Conservation (phyloP, 2,797 vertebrate genomes). For the Acanthiza pusilla region DNA sequence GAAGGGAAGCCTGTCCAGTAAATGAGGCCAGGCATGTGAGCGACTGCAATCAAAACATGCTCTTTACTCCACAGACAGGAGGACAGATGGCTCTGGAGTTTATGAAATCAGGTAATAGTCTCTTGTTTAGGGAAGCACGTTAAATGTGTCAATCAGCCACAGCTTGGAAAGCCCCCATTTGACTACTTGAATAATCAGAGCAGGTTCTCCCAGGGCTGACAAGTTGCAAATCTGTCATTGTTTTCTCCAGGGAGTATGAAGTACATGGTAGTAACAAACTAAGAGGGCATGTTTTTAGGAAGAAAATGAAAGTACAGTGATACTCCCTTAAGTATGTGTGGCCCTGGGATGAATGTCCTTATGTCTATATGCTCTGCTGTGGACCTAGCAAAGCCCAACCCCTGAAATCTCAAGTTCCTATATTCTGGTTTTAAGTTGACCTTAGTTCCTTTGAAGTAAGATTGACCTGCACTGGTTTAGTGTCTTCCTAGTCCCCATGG, state of each 20-base stretch:
- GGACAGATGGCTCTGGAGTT: conserved; percentile 41
- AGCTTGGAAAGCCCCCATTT: background rate
- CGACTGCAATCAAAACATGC: background rate
- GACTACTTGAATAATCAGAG: background rate
- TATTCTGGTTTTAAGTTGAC: background rate
- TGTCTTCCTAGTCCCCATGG: background rate
- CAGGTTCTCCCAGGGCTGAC: background rate
- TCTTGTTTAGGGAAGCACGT: conserved; percentile 1
- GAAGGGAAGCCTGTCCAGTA: conserved; percentile 2
- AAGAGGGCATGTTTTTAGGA: background rate
- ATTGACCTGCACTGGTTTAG: background rate
- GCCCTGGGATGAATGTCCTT: background rate
- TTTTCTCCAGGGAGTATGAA: background rate
- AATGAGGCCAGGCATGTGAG: background rate
- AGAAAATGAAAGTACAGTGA: background rate
- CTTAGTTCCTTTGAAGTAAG: background rate
- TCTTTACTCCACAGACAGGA: background rate
- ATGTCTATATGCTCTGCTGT: background rate
- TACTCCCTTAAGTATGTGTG: background rate
- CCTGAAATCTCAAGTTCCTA: background rate
- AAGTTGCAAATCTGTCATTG: background rate
- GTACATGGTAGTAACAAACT: background rate
- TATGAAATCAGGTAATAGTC: conserved; percentile 5
- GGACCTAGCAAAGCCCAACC: background rate
- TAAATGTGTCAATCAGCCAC: background rate